Percentiles rank a stretch among this genome's conserved stretches.
Conservation (phyloP, 2,888 invertebrate genomes). For the Acrobasis repandana region DNA sequence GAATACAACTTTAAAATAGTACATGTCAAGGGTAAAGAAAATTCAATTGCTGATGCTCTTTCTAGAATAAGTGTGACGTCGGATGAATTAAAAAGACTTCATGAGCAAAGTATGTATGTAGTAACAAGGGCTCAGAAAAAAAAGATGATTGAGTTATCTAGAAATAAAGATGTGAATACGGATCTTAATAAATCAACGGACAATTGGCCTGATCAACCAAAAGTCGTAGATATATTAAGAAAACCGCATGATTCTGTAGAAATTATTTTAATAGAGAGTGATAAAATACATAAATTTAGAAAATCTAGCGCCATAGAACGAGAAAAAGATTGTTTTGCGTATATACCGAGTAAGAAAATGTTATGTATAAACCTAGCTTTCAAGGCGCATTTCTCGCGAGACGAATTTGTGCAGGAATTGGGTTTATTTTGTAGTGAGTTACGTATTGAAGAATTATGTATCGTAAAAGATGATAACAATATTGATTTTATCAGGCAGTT, state of each 20-base stretch:
- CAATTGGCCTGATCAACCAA: no score
- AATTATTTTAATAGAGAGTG: no score
- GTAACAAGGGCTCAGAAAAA: neutral
- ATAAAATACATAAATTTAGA: no score
- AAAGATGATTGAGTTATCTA: no score
- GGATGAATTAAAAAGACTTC: constrained; percentile 26
- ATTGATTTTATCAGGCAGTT: neutral
- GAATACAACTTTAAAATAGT: constrained; percentile 21
- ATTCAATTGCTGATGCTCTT: constrained; percentile 30
- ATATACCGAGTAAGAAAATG: neutral
- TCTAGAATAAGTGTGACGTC: constrained; percentile 29
- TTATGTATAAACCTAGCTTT: neutral
- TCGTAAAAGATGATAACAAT: neutral
- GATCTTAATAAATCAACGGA: no score
- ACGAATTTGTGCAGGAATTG: neutral
- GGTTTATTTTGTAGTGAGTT: neutral
- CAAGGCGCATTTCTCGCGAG: neutral
- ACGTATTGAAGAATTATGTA: neutral
- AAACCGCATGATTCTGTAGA: no score
- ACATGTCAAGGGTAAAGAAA: constrained; percentile 24
- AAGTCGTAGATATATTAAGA: no score
- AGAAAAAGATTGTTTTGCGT: neutral
- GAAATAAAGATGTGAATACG: no score
- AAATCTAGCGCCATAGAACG: no score
- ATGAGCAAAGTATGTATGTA: neutral